Evolutionary conservation across 2,113 vertebrate species (phyloP).

Genomic region (Phylloscopus trochiloides): DNA sequence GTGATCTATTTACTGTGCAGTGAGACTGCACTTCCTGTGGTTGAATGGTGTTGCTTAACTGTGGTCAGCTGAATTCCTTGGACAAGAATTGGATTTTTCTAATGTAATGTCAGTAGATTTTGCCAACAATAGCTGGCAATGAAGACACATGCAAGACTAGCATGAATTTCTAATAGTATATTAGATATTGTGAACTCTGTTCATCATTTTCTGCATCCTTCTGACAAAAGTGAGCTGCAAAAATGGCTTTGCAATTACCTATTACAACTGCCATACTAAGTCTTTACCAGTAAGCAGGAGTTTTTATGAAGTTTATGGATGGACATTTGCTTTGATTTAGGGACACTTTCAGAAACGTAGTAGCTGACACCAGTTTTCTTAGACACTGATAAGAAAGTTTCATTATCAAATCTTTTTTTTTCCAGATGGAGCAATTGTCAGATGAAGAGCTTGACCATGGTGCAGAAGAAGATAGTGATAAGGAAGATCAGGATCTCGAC

Average conservation of each 20-base stretch:
- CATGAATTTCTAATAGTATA: neutral
- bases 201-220: neutral
- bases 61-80: conserved; percentile 49
- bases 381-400: neutral
- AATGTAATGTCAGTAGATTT: neutral
- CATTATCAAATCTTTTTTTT: neutral
- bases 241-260: neutral
- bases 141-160: neutral
- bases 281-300: neutral
- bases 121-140: conserved; percentile 1
- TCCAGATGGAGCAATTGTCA: conserved; percentile 95
- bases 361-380: neutral
- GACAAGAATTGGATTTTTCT: conserved; percentile 16
- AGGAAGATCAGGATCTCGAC: conserved; percentile 97
- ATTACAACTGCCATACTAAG: neutral
- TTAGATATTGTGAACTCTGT: neutral
- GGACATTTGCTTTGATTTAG: neutral
- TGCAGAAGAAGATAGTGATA: conserved; percentile 96
- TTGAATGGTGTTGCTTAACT: conserved; percentile 29
- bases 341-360: neutral
- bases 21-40: conserved; percentile 11
- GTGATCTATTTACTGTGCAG: conserved; percentile 33
- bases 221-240: neutral
- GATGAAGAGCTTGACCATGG: conserved; percentile 97
- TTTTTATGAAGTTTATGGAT: neutral